Percentiles rank a stretch among this genome's conserved stretches.
Conservation (phyloP, 1,140 invertebrate genomes). For the Paraescarpia echinospica region DNA sequence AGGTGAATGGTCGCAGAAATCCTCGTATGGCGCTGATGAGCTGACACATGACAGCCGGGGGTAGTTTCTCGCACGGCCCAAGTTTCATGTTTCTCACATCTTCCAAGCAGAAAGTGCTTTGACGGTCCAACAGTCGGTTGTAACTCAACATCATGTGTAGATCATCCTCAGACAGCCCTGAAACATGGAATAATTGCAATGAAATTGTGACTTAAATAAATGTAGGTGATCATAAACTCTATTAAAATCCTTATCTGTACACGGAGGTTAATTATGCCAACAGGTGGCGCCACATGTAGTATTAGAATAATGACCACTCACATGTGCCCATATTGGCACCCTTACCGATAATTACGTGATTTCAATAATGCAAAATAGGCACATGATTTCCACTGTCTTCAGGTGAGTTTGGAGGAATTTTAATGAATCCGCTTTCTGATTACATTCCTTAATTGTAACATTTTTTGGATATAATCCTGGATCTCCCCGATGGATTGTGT, state of each 20-base stretch:
- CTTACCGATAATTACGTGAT: no score
- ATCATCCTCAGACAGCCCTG: conserved; percentile 47
- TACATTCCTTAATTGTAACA: no score
- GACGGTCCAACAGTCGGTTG: conserved; percentile 3
- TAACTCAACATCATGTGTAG: conserved; percentile 47
- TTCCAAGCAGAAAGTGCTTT: neutral
- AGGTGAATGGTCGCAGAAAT: neutral
- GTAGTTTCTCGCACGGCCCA: neutral
- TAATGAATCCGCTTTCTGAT: no score
- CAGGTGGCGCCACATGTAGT: no score
- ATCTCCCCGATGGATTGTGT: no score
- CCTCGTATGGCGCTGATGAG: neutral
- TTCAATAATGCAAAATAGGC: no score
- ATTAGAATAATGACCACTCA: no score
- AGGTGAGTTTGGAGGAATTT: no score
- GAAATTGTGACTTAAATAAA: neutral
- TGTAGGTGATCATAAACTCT: neutral
- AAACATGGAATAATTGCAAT: neutral
- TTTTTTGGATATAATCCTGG: no score
- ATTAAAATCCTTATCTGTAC: neutral
- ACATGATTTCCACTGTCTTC: no score
- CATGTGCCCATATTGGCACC: no score
- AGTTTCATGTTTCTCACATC: conserved; percentile 6
- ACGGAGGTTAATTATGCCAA: no score
- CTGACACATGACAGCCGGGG: neutral